Evolutionary conservation across 2,888 invertebrate genomes (phyloP).

Genomic region (Aphodius granarius): DNA sequence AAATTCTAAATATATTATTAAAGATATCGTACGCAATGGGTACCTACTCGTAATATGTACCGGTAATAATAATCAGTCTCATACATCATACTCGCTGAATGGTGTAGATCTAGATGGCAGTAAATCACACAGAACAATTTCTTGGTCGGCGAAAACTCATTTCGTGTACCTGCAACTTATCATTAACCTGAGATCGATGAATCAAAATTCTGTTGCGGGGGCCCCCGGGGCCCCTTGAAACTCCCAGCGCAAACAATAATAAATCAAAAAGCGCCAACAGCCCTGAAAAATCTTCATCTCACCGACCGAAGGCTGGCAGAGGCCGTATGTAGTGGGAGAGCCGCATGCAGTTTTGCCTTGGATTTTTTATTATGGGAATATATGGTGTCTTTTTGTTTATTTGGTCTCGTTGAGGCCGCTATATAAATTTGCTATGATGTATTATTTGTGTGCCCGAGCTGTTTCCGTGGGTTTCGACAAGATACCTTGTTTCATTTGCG

Average conservation of each 20-base stretch:
- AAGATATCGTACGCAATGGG: too few relatives aligned
- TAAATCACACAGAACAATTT: constrained; percentile 6
- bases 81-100: background rate
- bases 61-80: background rate
- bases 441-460: constrained; percentile 12
- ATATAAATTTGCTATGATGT: constrained; percentile 24
- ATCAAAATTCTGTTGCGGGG: constrained; percentile 9
- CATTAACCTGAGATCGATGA: constrained; percentile 8
- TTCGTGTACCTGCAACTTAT: constrained; percentile 4
- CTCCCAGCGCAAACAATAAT: constrained; percentile 2
- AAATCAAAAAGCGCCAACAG: constrained; percentile 6
- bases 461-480: constrained; percentile 13
- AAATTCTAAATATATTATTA: too few relatives aligned
- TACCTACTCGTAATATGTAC: background rate
- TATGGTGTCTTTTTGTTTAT: background rate
- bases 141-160: constrained; percentile 1
- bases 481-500: constrained; percentile 23
- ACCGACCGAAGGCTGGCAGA: background rate
- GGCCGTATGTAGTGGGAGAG: background rate
- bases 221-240: constrained; percentile 1
- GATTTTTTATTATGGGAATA: background rate
- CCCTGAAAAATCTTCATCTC: constrained; percentile 3
- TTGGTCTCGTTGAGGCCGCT: background rate
- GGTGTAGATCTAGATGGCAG: constrained; percentile 7
- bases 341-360: background rate